Evolutionary conservation across 2,888 invertebrate species (phyloP).

Genomic region (Acanthosepion lycidas): DNA sequence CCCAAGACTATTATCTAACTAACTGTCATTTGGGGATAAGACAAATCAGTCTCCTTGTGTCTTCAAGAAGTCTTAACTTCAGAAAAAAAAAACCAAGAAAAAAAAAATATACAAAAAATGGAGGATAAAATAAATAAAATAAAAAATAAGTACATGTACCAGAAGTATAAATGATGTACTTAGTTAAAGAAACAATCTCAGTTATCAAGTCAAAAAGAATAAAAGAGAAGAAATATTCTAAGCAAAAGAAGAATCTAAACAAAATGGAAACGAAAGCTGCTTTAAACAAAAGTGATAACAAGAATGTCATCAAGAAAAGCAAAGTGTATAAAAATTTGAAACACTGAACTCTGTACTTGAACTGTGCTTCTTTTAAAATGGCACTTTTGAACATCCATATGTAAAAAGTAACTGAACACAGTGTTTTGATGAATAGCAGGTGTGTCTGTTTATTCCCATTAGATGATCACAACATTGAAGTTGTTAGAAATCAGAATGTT

Average conservation of each 20-base stretch:
- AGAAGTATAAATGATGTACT: background rate
- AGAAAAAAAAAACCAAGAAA: background rate
- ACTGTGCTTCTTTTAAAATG: background rate
- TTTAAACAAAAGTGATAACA: background rate
- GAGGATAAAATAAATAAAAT: background rate
- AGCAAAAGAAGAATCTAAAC: background rate
- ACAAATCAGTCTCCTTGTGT: conserved; percentile 4
- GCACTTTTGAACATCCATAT: background rate
- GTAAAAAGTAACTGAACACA: background rate
- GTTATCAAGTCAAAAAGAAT: background rate
- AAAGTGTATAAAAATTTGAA: background rate
- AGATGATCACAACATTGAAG: background rate
- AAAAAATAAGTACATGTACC: background rate
- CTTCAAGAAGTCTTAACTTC: background rate
- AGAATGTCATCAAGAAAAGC: background rate
- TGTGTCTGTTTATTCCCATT: conserved; percentile 20
- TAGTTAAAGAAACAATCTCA: background rate
- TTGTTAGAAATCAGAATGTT: background rate
- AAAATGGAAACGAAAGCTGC: background rate
- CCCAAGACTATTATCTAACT: conserved; percentile 16
- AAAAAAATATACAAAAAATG: background rate
- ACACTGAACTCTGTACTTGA: background rate
- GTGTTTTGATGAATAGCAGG: conserved; percentile 21
- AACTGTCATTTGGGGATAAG: conserved; percentile 18
- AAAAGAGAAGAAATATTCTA: background rate